These are phyloP conservation scores for Pipistrellus nathusii DNA, from an alignment of 2,797 vertebrate species.

Conservation along the genomic window DNA sequence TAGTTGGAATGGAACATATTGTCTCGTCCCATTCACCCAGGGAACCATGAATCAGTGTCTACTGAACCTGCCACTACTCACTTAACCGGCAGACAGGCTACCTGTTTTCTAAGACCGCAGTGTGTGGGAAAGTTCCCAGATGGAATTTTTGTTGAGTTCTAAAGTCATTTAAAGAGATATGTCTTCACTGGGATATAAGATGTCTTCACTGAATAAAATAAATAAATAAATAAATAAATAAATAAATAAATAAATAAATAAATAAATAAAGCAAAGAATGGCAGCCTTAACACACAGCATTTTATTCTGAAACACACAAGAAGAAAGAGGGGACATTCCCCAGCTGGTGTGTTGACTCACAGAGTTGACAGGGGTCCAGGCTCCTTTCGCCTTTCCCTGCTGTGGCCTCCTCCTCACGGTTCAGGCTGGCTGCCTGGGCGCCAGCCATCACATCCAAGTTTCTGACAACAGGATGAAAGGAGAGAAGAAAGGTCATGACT, in stretches of 20 bases:
- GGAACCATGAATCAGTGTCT: constrained; percentile 7
- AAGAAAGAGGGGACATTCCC: not conserved
- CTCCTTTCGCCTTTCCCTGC: not conserved
- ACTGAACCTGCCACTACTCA: not conserved
- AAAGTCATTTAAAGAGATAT: not conserved
- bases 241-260: not conserved
- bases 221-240: not conserved
- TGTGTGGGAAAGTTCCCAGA: not conserved
- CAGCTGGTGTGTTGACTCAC: rapidly evolving
- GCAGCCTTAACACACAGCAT: not conserved
- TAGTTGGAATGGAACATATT: not conserved
- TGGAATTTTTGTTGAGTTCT: not conserved
- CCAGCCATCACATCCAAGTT: not conserved
- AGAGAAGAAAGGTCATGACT: not conserved
- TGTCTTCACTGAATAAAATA: not conserved
- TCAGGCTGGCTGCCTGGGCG: not conserved
- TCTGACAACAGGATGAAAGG: not conserved
- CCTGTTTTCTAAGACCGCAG: not conserved
- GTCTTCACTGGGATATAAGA: not conserved
- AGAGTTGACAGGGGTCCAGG: too few relatives aligned
- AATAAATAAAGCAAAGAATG: not conserved
- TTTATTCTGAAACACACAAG: not conserved
- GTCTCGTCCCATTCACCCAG: not conserved
- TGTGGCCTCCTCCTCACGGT: rapidly evolving
- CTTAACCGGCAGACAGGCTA: not conserved